Evolutionary conservation across 2,888 invertebrate genomes (phyloP), one percentile per base, ranked within the genome.

Genomic region (Troides aeacus): DNA sequence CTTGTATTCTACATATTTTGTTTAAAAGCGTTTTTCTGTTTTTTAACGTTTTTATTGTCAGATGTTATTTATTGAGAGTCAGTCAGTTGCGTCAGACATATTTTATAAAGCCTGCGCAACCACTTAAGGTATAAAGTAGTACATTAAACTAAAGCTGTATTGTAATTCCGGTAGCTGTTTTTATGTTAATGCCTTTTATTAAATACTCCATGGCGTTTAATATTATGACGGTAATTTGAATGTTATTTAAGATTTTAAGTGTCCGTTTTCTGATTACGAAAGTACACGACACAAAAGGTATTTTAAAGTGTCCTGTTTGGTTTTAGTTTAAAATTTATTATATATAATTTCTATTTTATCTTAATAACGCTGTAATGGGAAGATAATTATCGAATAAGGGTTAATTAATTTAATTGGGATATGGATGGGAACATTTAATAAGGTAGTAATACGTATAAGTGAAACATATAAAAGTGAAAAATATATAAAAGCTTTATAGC

Each of bases 11-110:
- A 53, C 64, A 64, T 64, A 42, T 64, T 61, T 23, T 58, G 18
- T 58, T 68, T 71, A 71, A 71, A 68, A 71, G 70, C 67, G 64
- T 71, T 71, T 71, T 71, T 71, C 70, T 71, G 70, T 71, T 61
- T 67, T 64, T 64, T 63, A 61, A 64, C 46, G 46, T 70, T 60
- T 66, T 70, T 67, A 67, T 67, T 68, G 61, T 68, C 57, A 61
- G 61, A 42, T 64, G 70, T 62, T 71, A 67, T 71, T 71, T 71
- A 71, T 71, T 64, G 57, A 23, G 56, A 67, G 61, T 42, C 67
- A 62, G 58, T 59, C 62, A 64, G 61, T 71, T 71, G 67, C 70
- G 67, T 71, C 70, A 71, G 21, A 63, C 42, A 46, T 61, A 67
- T 71, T 71, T 67, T 64, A 61, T 62, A 36, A 66, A 70, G 64